Evolutionary conservation across 1,140 invertebrate species (phyloP).

Genomic region (Mactra quadrangularis): DNA sequence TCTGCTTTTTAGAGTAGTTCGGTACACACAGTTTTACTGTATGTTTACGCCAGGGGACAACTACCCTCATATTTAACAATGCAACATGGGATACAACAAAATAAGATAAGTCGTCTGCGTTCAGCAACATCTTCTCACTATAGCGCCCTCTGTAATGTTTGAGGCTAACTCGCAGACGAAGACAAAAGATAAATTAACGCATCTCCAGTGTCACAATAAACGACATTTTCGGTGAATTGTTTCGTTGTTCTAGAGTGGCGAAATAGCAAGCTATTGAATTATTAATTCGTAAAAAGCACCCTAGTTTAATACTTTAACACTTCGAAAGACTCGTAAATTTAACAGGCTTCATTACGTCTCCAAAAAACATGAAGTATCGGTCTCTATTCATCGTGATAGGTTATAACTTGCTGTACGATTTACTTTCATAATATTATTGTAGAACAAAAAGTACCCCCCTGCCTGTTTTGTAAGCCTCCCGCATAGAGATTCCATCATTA

Average conservation of each 20-base stretch:
- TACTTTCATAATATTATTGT: too few relatives aligned
- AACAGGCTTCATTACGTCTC: slow-evolving; percentile 27
- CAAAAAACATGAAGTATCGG: slow-evolving; percentile 6
- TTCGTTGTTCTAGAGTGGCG: slow-evolving; percentile 3
- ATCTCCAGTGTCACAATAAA: slow-evolving; percentile 34
- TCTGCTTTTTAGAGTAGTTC: too few relatives aligned
- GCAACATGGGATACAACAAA: too few relatives aligned
- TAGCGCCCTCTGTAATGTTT: not conserved
- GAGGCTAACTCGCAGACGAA: slow-evolving; percentile 11
- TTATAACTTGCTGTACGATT: too few relatives aligned
- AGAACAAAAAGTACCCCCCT: too few relatives aligned
- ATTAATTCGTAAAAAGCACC: slow-evolving; percentile 33
- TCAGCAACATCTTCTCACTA: slow-evolving; percentile 43
- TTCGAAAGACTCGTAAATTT: slow-evolving; percentile 20
- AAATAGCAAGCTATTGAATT: slow-evolving; percentile 32
- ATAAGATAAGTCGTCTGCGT: too few relatives aligned
- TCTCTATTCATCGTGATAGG: too few relatives aligned
- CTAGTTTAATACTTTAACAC: slow-evolving; percentile 41
- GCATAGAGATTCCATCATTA: too few relatives aligned
- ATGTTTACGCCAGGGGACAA: too few relatives aligned
- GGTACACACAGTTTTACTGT: too few relatives aligned
- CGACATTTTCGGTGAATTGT: slow-evolving; percentile 33
- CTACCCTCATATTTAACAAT: too few relatives aligned
- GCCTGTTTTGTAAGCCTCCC: too few relatives aligned
- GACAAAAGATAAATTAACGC: slow-evolving; percentile 33